Percentiles rank a stretch among this genome's conserved stretches.
These are phyloP conservation scores for Gobionotothen gibberifrons DNA, from an alignment of 2,797 vertebrate genomes.

Conservation along the genomic window DNA sequence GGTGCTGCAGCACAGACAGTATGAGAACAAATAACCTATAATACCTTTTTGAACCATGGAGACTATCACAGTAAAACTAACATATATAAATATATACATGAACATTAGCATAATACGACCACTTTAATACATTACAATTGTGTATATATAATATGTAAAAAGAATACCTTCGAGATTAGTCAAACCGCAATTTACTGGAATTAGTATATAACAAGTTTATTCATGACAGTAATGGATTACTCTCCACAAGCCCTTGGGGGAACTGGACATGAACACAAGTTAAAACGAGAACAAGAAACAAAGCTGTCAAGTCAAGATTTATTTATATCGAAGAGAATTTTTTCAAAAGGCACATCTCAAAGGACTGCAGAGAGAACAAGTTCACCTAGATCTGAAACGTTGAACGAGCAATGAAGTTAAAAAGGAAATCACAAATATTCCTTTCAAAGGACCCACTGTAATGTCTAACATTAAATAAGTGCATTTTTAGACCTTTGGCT, in stretches of 20 bases:
- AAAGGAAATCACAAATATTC: not conserved
- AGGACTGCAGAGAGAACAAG: constrained; percentile 32
- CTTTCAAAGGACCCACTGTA: not conserved
- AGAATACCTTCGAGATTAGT: too few relatives aligned
- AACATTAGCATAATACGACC: too few relatives aligned
- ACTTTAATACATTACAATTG: too few relatives aligned
- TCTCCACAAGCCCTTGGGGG: not conserved
- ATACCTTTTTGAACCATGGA: too few relatives aligned
- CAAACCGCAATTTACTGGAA: too few relatives aligned
- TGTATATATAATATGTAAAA: too few relatives aligned
- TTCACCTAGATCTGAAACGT: constrained; percentile 19
- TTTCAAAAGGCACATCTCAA: constrained; percentile 27
- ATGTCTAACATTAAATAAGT: not conserved
- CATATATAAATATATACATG: too few relatives aligned
- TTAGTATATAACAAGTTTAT: not conserved
- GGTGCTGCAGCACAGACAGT: too few relatives aligned
- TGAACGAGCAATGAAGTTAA: constrained; percentile 24
- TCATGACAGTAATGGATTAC: constrained; percentile 11
- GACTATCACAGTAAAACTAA: too few relatives aligned
- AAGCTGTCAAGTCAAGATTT: constrained; percentile 44
- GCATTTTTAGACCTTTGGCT: not conserved
- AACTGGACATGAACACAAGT: constrained; percentile 15
- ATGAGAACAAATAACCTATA: too few relatives aligned
- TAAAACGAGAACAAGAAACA: constrained; percentile 32
- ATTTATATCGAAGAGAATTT: constrained; percentile 29